Base-by-base conservation (phyloP, 1,140 invertebrate genomes). In the Philotrypesis tridentata region DNA sequence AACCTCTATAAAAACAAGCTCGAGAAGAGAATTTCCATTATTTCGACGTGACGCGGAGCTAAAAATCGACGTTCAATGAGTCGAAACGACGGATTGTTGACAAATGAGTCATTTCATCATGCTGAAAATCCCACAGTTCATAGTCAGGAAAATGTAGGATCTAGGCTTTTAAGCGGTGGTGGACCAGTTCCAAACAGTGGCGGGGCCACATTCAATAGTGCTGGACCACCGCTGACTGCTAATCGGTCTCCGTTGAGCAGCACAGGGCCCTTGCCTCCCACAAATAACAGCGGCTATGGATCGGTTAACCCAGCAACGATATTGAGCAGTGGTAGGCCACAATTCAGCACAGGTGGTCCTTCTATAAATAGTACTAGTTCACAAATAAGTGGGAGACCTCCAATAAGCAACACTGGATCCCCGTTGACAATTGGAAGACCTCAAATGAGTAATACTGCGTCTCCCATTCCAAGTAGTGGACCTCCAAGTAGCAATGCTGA, bases 101-200 rank as follows among this genome's bases (percentile, higher is more conserved):
- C 77, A 12, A 71, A 79, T 71, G 67, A 79, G n/a, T 79, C 77
- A 60, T 68, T 78, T 31, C 29, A 79, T 71, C 21, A 21, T 61
- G 29, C 9, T 60, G 63, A 71, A 79, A 71, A 79, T 60, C 31
- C 23, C 9, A 12, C 21, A 79, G 25, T 29, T 71, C 23, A 79
- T 40, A 71, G 23, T 71, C 67, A 79, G 27, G 48, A 61, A 27
- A 48, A 37, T 60, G 23, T 60, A 60, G 67, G 43, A 9, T 55
- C 29, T 61, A 79, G 37, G 27, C 43, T 23, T 72, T 8, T 72
- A 40, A 71, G 23, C 25, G 40, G 31, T 40, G 40, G 29, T 73
- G 79, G 25, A 11, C 31, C 70, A 55, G 7, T 79, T 23, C 31
- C 40, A 60, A 73, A 72, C 17, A 70, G 1, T 43, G 12, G 21